These are phyloP conservation scores for Chloroceryle amazona DNA, from an alignment of 2,797 vertebrate genomes.

Conservation along the genomic window DNA sequence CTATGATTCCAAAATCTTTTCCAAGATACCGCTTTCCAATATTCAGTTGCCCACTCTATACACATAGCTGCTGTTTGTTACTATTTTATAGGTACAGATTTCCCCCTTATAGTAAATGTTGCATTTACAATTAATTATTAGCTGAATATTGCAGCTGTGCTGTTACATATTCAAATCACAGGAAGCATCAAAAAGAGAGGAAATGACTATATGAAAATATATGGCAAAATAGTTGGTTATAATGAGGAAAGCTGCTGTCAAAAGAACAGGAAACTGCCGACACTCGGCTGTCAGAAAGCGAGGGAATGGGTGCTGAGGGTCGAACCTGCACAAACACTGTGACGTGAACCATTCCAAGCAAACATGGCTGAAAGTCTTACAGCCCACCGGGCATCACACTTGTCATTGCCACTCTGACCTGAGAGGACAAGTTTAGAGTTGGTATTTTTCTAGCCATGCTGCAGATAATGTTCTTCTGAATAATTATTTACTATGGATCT, in stretches of 20 bases:
- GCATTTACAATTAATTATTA: not conserved
- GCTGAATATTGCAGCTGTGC: constrained; percentile 10
- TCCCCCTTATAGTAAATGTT: not conserved
- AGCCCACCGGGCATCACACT: not conserved
- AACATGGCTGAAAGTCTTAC: not conserved
- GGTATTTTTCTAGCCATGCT: not conserved
- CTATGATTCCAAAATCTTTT: not conserved
- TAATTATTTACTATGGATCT: not conserved
- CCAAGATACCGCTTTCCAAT: not conserved
- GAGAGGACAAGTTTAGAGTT: not conserved
- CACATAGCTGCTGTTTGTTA: not conserved
- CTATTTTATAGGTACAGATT: not conserved
- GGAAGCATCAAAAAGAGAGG: constrained; percentile 1
- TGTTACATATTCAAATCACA: not conserved
- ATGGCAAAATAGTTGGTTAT: not conserved
- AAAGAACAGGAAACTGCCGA: not conserved
- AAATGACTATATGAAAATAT: not conserved
- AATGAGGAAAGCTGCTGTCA: constrained; percentile 35
- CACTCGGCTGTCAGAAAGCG: not conserved
- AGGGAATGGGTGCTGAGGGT: not conserved
- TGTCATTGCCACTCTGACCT: not conserved
- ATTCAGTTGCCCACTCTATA: not conserved
- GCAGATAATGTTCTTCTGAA: not conserved
- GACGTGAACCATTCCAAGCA: rapidly evolving
- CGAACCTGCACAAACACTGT: not conserved